phyloP scores from a whole-genome alignment of 2,888 invertebrate genomes.

The Aspidiotus destructor region DNA sequence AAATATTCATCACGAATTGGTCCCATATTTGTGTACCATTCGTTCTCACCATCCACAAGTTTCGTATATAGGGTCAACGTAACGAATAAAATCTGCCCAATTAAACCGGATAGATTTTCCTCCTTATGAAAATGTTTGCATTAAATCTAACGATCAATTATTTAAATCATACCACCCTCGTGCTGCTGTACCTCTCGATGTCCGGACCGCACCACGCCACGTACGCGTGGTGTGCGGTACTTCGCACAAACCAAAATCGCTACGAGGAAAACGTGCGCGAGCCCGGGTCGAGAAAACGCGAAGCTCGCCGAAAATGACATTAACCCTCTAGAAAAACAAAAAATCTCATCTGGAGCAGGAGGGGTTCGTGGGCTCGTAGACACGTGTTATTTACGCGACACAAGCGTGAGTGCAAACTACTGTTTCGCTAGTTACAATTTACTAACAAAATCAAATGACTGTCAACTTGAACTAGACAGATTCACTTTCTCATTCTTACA shows the following conservation, averaged over 20 bases:
- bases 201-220: background rate
- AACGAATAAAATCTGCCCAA: too few species aligned
- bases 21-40: too few species aligned
- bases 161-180: background rate
- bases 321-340: slow-evolving; percentile 13
- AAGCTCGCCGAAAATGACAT: slow-evolving; percentile 18
- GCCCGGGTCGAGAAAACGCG: background rate
- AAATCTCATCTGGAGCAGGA: slow-evolving; percentile 17
- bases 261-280: background rate
- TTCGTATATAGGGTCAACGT: too few species aligned
- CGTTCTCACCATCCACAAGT: too few species aligned
- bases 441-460: slow-evolving; percentile 23
- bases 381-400: slow-evolving; percentile 30
- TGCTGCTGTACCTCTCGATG: background rate
- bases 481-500: slow-evolving; percentile 7
- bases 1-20: too few species aligned
- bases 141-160: slow-evolving; percentile 2
- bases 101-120: too few species aligned
- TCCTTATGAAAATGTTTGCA: background rate
- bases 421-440: slow-evolving; percentile 26
- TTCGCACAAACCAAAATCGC: slow-evolving; percentile 6
- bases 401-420: slow-evolving; percentile 29
- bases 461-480: slow-evolving; percentile 2
- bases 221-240: background rate
- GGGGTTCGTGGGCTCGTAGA: slow-evolving; percentile 24